Conservation (phyloP, 2,113 vertebrate species). For the Chaetops frenatus region DNA sequence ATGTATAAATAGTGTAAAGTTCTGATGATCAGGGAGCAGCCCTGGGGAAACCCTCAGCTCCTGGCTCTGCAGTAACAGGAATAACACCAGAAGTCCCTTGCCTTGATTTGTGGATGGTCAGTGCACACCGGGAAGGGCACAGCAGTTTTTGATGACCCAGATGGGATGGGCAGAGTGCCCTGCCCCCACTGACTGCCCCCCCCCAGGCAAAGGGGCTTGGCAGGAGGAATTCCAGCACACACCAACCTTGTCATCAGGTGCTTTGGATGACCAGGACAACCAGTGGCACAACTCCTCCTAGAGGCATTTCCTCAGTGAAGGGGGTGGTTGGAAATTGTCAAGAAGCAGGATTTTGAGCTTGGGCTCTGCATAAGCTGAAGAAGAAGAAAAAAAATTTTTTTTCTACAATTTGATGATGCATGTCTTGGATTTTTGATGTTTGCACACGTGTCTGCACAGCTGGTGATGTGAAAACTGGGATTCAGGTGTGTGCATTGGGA, state of each 20-base stretch:
- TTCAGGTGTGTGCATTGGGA: background rate
- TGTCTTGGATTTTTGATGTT: background rate
- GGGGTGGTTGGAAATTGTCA: background rate
- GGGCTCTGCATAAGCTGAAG: background rate
- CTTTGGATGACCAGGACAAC: accelerated
- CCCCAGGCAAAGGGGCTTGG: too few species aligned
- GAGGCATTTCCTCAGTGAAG: accelerated
- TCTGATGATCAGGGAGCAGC: background rate
- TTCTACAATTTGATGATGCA: background rate
- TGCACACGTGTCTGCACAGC: background rate
- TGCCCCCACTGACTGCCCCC: accelerated
- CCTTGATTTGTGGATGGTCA: accelerated
- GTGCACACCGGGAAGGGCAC: background rate
- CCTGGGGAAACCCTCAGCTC: too few species aligned
- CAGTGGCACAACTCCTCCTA: background rate
- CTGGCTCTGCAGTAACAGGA: background rate
- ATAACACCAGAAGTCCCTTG: background rate
- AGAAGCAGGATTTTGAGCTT: background rate
- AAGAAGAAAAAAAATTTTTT: background rate
- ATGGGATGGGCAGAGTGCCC: background rate
- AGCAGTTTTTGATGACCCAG: background rate
- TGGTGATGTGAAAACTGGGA: background rate
- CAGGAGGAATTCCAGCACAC: accelerated
- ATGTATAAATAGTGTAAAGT: background rate
- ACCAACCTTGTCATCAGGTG: accelerated